phyloP scores from a whole-genome alignment of 2,797 vertebrate species.

The Chelon auratus region DNA sequence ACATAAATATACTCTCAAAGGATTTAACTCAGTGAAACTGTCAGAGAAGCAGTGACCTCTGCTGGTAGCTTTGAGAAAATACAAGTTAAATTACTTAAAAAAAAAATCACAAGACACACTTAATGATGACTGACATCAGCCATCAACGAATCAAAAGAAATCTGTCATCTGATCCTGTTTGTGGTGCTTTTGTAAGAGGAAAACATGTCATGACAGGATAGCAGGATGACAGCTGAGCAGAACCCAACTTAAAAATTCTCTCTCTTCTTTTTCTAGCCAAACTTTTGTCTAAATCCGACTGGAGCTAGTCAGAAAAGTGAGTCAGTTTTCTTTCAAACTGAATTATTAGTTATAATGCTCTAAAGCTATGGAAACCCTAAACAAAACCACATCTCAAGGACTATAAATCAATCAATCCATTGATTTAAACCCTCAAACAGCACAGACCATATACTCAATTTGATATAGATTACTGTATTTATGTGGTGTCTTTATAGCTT shows the following conservation, averaged over 20 bases:
- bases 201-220: no score
- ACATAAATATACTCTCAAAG: not conserved
- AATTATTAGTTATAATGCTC: not conserved
- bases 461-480: not conserved
- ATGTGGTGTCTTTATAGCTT: not conserved
- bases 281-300: not conserved
- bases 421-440: not conserved
- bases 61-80: conserved; percentile 52
- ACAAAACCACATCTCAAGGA: not conserved
- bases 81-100: not conserved
- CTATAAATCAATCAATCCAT: not conserved
- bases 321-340: not conserved
- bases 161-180: no score
- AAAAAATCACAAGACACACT: not conserved
- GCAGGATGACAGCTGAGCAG: not conserved
- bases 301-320: not conserved
- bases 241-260: not conserved
- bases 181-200: no score
- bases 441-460: not conserved
- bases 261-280: not conserved
- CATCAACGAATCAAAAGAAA: not conserved
- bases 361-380: not conserved
- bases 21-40: not conserved
- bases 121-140: not conserved
- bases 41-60: conserved; percentile 72